Conservation (phyloP, 1,140 invertebrate genomes). For the Venustaconcha ellipsiformis region DNA sequence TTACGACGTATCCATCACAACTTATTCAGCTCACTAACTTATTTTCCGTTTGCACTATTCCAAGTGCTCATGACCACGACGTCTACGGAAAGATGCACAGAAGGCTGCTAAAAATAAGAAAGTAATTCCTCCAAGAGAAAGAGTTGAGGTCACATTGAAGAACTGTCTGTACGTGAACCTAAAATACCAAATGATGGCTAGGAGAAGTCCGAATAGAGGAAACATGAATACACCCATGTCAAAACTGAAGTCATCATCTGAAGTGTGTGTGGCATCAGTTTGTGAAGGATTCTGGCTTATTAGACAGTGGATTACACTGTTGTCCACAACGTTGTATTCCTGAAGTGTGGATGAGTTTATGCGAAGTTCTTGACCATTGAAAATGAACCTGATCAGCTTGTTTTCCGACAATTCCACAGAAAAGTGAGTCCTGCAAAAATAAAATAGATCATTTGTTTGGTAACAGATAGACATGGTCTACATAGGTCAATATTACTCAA, state of each 20-base stretch:
- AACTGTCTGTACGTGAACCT: conserved; percentile 75
- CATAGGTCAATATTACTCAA: too few species aligned
- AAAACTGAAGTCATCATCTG: conserved; percentile 35
- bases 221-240: conserved; percentile 62
- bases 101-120: conserved; percentile 72
- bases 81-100: conserved; percentile 37
- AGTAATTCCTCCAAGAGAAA: conserved; percentile 74
- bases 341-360: conserved; percentile 82
- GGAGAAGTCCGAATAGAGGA: conserved; percentile 72
- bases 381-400: conserved; percentile 85
- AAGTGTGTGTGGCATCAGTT: conserved; percentile 10
- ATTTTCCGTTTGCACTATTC: conserved; percentile 16
- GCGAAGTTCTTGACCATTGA: conserved; percentile 86
- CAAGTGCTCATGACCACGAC: conserved; percentile 37
- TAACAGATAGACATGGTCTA: too few species aligned
- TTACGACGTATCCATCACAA: too few species aligned
- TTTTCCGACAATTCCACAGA: conserved; percentile 80
- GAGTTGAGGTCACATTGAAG: conserved; percentile 76
- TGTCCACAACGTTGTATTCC: conserved; percentile 84
- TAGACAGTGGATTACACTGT: conserved; percentile 89
- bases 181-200: conserved; percentile 76
- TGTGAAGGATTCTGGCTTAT: conserved; percentile 68
- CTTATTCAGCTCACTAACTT: not conserved
- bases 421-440: conserved; percentile 82
- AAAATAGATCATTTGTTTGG: too few species aligned